Base-by-base conservation (phyloP, 2,113 vertebrate genomes). In the Cettia cetti region DNA sequence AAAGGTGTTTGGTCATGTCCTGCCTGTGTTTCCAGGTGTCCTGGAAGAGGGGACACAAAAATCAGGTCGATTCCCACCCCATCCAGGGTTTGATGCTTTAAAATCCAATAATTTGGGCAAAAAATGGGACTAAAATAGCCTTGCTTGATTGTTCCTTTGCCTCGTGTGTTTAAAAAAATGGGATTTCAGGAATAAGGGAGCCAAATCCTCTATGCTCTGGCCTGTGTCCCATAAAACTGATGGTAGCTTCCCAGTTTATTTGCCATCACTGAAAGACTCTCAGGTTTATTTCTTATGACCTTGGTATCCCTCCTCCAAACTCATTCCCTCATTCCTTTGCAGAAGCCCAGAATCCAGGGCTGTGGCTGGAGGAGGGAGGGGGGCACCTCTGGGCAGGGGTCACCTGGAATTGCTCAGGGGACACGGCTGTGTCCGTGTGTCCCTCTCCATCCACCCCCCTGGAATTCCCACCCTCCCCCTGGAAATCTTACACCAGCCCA, bases 241-340 rank as follows among this genome's bases (percentile, higher is more conserved):
- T 60, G 50, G 35, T 42, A 82, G 44, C 14, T 57, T 69, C 40
- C 26, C 17, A 31, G 45, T 7, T 66, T 42, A 26, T 80, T 74
- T 59, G 18, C 9, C n/a, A 52, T n/a, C n/a, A 5, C 0, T 31
- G 60, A 64, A 72, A 77, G 4, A n/a, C 28, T 37, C 19, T 4
- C 64, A 66, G 83, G 28, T 60, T 78, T n/a, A 56, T 28, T 52
- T 21, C 31, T 65, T 11, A 5, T 10, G 16, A 8, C 6, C 35
- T 3, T 11, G 37, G 5, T 4, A 33, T 45, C 54, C 28, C 7
- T 76, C 40, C 66, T 80, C 65, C 71, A 82, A 70, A 82, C 5
- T 12, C 2, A 0, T 16, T 26, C 33, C 52, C 49, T 56, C 17
- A 10, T 61, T 33, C 28, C 16, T 40, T 24, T 47, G 15, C 5